Percentiles rank a stretch among this genome's conserved stretches.
These are phyloP conservation scores for Drosophila malerkotliana DNA, from an alignment of 1,140 invertebrate species.

Conservation along the genomic window DNA sequence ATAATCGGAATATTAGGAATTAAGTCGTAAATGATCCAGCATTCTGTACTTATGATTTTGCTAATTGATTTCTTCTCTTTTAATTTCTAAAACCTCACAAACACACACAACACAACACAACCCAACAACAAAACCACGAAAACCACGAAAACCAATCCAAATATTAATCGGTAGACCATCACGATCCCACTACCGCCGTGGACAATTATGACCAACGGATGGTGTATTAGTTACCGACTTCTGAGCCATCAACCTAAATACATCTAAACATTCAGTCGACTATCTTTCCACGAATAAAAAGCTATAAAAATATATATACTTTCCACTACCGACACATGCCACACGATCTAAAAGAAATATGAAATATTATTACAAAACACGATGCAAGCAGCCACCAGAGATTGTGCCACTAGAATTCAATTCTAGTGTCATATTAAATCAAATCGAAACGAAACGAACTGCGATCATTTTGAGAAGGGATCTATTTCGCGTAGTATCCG, in stretches of 20 bases:
- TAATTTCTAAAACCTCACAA: constrained; percentile 63
- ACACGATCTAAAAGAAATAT: constrained; percentile 21
- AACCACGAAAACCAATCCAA: constrained; percentile 29
- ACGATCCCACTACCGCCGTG: constrained; percentile 81
- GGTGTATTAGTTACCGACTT: constrained; percentile 83
- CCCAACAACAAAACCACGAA: constrained; percentile 26
- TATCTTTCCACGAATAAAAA: constrained; percentile 59
- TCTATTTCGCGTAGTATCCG: constrained; percentile 31
- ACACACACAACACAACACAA: constrained; percentile 12
- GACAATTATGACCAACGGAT: constrained; percentile 79
- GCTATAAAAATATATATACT: constrained; percentile 24
- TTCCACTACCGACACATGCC: constrained; percentile 47
- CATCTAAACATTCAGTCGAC: constrained; percentile 59
- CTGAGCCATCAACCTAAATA: constrained; percentile 44
- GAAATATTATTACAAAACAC: constrained; percentile 3
- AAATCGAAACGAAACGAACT: constrained; percentile 36
- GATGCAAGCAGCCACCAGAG: constrained; percentile 42
- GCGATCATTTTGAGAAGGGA: constrained; percentile 36
- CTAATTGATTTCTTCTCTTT: constrained; percentile 80
- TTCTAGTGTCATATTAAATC: constrained; percentile 36
- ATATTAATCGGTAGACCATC: constrained; percentile 73
- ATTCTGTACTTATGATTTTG: constrained; percentile 69
- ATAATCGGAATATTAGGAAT: constrained; percentile 45
- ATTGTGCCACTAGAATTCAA: constrained; percentile 35
- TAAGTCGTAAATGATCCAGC: constrained; percentile 44